A percentile compares a stretch with the other conserved stretches of the same genome.
Evolutionary conservation across 1,140 invertebrate genomes (phyloP).

Genomic region (Linepithema humile): DNA sequence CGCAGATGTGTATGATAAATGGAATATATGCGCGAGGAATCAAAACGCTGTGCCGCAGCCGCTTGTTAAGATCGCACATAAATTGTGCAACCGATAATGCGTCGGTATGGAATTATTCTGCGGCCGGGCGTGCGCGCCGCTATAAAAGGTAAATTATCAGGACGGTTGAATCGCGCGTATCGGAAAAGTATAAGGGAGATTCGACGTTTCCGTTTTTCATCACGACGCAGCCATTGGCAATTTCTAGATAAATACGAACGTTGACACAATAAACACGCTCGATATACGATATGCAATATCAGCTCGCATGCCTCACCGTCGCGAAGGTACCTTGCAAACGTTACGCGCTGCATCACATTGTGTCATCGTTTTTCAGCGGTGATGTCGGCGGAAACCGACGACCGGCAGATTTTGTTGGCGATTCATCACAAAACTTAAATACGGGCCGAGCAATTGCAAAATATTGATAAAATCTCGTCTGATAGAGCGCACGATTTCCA

Average conservation of each 20-base stretch:
- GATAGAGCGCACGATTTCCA: constrained; percentile 10
- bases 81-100: constrained; percentile 57
- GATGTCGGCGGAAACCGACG: neutral
- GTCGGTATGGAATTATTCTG: constrained; percentile 43
- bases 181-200: neutral
- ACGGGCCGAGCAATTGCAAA: neutral
- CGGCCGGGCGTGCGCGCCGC: neutral
- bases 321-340: neutral
- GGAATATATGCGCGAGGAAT: constrained; percentile 42
- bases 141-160: constrained; percentile 3
- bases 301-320: neutral
- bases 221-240: neutral
- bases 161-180: constrained; percentile 21
- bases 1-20: constrained; percentile 49
- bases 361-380: neutral
- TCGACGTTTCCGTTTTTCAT: neutral
- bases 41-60: constrained; percentile 24
- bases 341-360: no score
- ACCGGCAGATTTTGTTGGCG: neutral
- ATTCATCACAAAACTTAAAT: constrained; percentile 20
- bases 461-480: constrained; percentile 19
- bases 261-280: neutral
- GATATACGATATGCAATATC: neutral
- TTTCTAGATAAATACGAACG: neutral
- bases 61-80: constrained; percentile 51